Base-by-base conservation (phyloP, 2,113 vertebrate species). In the Epinephelus lanceolatus region DNA sequence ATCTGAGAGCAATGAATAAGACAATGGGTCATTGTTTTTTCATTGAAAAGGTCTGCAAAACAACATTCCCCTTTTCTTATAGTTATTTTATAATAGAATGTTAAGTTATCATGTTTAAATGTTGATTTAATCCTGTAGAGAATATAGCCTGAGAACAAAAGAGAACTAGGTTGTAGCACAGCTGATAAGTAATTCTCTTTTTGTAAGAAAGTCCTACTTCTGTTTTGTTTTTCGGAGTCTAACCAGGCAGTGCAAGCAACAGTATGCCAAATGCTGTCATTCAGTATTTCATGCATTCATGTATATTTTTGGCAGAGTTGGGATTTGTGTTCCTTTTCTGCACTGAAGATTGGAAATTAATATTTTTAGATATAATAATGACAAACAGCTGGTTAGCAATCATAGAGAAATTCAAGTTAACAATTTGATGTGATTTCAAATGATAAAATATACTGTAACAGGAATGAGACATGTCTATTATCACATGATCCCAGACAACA, bases 101-200 rank as follows among this genome's bases (percentile, higher is more conserved):
- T 74, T 30, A 76, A 79, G 56, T 25, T 57, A 71, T 72, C 15
- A 1, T 70, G 40, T 55, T 78, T 65, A 83, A 81, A 82, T 82
- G 72, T 78, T 81, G 71, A 82, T 88, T 74, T 23, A 81, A 71
- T 71, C n/a, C 51, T 21, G 77, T 74, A 62, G 55, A 83, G 60
- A 67, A 74, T 76, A 37, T 57, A 53, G 61, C 59, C 62, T 23
- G 30, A 78, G 61, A 89, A 70, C 60, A 53, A 78, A 86, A 77
- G n/a, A 84, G 17, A 89, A 92, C 52, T 83, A 23, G 74, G 37
- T 75, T 87, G 14, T 52, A 55, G 57, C 30, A 66, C 61, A 66
- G 23, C 62, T 80, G 61, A 74, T 85, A 61, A 86, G 30, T 37
- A 59, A 88, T 86, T 89, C 73, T 63, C 74, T 76, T 79, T 90